A percentile compares a stretch with the other conserved stretches of the same genome.
phyloP scores from a whole-genome alignment of 2,797 vertebrate species.

The Protosalanx chinensis region DNA sequence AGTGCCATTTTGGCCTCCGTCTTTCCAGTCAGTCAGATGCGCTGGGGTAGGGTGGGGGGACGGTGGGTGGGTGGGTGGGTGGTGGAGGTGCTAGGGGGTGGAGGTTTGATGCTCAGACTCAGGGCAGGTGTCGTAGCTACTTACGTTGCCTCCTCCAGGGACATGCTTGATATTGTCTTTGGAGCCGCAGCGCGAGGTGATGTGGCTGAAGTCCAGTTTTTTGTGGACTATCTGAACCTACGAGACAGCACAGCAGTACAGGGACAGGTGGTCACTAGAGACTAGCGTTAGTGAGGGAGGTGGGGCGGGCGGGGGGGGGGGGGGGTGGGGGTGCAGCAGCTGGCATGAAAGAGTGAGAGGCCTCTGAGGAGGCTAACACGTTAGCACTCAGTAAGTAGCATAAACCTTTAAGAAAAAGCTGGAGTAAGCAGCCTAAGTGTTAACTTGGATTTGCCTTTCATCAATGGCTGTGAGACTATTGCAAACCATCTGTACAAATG shows the following conservation, averaged over 20 bases:
- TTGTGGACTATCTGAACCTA: slow-evolving; percentile 99
- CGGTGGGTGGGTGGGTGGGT: too few species aligned
- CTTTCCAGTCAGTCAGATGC: too few species aligned
- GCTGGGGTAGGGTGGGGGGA: neutral
- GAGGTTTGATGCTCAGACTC: neutral
- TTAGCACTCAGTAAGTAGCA: too few species aligned
- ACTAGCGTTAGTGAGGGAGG: slow-evolving; percentile 24
- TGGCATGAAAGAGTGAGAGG: slow-evolving; percentile 10
- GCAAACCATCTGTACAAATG: neutral
- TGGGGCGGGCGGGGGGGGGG: slow-evolving; percentile 16
- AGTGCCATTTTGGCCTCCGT: too few species aligned
- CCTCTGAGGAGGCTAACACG: neutral
- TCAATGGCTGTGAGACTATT: too few species aligned
- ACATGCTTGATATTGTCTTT: slow-evolving; percentile 99
- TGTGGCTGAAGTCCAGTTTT: slow-evolving; percentile 98
- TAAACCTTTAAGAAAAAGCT: too few species aligned
- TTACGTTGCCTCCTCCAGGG: slow-evolving; percentile 99
- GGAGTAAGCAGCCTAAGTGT: too few species aligned
- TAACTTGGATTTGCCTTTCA: too few species aligned
- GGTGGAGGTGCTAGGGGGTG: neutral
- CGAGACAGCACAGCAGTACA: slow-evolving; percentile 73
- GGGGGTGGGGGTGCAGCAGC: slow-evolving; percentile 23
- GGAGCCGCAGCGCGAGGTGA: slow-evolving; percentile 99
- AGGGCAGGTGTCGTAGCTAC: slow-evolving; percentile 46
- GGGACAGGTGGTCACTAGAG: slow-evolving; percentile 43